Evolutionary conservation across 1,140 invertebrate species (phyloP).

Genomic region (Drosophila ficusphila): DNA sequence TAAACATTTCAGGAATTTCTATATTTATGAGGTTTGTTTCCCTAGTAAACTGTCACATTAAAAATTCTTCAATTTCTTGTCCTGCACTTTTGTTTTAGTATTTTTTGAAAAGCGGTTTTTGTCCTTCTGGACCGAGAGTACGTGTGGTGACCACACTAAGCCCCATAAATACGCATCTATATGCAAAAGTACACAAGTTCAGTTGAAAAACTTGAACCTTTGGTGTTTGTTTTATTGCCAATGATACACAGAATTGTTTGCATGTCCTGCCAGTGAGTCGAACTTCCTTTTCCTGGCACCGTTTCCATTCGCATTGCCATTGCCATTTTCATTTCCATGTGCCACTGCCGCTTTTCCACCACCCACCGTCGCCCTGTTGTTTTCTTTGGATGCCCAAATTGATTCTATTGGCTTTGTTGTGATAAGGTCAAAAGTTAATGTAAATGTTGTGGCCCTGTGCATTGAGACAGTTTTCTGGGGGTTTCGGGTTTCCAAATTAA

Average conservation of each 20-base stretch:
- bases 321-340: slow-evolving; percentile 17
- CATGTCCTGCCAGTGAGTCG: slow-evolving; percentile 7
- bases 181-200: slow-evolving; percentile 33
- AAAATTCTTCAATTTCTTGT: slow-evolving; percentile 1
- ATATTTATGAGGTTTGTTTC: neutral
- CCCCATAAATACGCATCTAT: slow-evolving; percentile 3
- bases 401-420: slow-evolving; percentile 78
- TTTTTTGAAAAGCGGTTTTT: neutral
- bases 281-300: neutral
- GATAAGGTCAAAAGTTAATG: slow-evolving; percentile 80
- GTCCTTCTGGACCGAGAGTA: neutral
- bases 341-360: neutral
- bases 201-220: slow-evolving; percentile 50
- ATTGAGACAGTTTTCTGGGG: slow-evolving; percentile 61
- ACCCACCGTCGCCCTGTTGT: slow-evolving; percentile 15
- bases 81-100: neutral
- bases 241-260: slow-evolving; percentile 53
- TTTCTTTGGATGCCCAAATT: slow-evolving; percentile 53
- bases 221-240: slow-evolving; percentile 68
- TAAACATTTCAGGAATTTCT: no score
- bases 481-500: slow-evolving; percentile 64
- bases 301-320: slow-evolving; percentile 17
- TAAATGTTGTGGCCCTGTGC: slow-evolving; percentile 73
- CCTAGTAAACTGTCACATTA: slow-evolving; percentile 4
- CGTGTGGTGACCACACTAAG: slow-evolving; percentile 3